Evolutionary conservation across 2,113 vertebrate genomes (phyloP).

Genomic region (Nothoprocta perdicaria): DNA sequence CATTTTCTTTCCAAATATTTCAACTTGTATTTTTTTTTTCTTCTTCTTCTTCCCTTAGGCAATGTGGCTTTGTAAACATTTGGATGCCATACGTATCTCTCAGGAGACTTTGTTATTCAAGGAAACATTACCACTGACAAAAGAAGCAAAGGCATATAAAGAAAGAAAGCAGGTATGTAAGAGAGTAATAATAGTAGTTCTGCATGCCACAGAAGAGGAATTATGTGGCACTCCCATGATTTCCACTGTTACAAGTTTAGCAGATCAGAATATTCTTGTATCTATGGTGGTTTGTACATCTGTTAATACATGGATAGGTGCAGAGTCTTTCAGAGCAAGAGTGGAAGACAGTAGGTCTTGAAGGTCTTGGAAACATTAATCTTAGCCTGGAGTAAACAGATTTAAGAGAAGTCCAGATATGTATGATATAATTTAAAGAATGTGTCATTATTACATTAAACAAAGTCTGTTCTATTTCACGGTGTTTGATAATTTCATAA

Average conservation of each 20-base stretch:
- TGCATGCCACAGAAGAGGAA: background rate
- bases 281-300: background rate
- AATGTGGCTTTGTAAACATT: conserved; percentile 81
- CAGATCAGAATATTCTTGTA: background rate
- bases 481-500: conserved; percentile 11
- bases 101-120: conserved; percentile 66
- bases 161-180: conserved; percentile 72
- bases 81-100: conserved; percentile 68
- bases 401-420: background rate
- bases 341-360: background rate
- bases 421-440: background rate
- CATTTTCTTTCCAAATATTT: background rate
- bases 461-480: background rate
- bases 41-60: conserved; percentile 65
- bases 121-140: conserved; percentile 19
- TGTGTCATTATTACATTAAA: background rate
- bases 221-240: background rate
- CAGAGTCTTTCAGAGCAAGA: background rate
- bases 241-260: background rate
- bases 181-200: background rate
- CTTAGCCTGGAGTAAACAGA: background rate
- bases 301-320: background rate
- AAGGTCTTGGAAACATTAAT: background rate
- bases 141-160: conserved; percentile 23
- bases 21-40: background rate